Conservation (phyloP, 2,888 invertebrate genomes). For the Tiphia femorata region DNA sequence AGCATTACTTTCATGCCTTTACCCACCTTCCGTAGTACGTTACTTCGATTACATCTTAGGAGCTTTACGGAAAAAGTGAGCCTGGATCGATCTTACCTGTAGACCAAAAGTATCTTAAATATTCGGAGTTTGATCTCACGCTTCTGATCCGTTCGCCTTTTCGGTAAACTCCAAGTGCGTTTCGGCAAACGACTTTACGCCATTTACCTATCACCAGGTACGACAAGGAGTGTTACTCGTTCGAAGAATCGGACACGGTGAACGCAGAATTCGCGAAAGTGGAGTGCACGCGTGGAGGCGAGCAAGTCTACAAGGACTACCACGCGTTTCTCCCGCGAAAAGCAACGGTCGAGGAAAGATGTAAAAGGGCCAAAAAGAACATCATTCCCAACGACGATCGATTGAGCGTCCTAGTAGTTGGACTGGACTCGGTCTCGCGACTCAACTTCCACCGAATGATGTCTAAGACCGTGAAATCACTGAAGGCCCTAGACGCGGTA, state of each 20-base stretch:
- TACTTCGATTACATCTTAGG: too few species aligned
- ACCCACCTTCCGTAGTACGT: too few species aligned
- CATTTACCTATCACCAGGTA: constrained; percentile 62
- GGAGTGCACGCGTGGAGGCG: constrained; percentile 69
- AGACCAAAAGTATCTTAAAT: too few species aligned
- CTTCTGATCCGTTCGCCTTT: too few species aligned
- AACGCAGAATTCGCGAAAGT: constrained; percentile 79
- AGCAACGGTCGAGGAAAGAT: constrained; percentile 52
- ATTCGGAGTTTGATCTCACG: too few species aligned
- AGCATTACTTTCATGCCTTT: not conserved
- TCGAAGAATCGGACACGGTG: constrained; percentile 69
- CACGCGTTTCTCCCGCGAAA: constrained; percentile 76
- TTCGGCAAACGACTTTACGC: too few species aligned
- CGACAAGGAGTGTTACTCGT: constrained; percentile 70
- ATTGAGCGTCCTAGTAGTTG: constrained; percentile 83
- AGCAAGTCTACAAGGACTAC: constrained; percentile 76
- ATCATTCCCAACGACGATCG: constrained; percentile 46
- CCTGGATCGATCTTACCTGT: too few species aligned
- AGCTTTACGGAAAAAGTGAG: too few species aligned
- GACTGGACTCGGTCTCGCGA: constrained; percentile 88
- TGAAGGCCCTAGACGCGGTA: constrained; percentile 76
- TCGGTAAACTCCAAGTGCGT: too few species aligned
- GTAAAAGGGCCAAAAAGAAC: constrained; percentile 35
- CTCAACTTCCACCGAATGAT: constrained; percentile 88
- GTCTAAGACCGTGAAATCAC: constrained; percentile 77